These are phyloP conservation scores for Ficedula albicollis DNA, from an alignment of 2,797 vertebrate species.

Conservation along the genomic window DNA sequence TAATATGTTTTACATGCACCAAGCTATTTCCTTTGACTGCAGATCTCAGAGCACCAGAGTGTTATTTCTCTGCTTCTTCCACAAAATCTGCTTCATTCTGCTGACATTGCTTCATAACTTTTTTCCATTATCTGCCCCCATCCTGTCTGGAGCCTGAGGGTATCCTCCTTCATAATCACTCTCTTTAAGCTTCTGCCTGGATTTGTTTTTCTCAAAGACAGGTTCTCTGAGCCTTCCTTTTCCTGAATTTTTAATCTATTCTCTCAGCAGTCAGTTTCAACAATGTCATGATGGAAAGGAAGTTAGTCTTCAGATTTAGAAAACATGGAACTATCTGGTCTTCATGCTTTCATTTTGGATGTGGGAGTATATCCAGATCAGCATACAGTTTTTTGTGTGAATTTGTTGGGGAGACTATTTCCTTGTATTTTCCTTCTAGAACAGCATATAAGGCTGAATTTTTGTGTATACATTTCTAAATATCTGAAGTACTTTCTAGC, in stretches of 20 bases:
- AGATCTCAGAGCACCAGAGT: neutral
- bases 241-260: neutral
- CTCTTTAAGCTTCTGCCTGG: neutral
- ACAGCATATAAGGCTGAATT: neutral
- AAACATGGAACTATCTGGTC: neutral
- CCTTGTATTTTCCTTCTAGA: neutral
- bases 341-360: neutral
- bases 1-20: neutral
- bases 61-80: neutral
- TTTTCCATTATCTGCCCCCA: neutral
- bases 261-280: neutral
- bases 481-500: neutral
- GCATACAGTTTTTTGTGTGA: neutral
- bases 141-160: neutral
- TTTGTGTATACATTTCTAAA: neutral
- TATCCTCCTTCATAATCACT: neutral
- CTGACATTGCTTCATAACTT: neutral
- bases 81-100: neutral
- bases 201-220: neutral
- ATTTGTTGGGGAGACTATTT: neutral
- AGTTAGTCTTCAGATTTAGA: neutral
- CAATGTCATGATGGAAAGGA: neutral
- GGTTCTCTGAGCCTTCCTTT: neutral
- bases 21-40: neutral
- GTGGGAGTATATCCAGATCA: neutral